These are phyloP conservation scores for Aphodius granarius DNA, from an alignment of 2,888 invertebrate genomes.

Conservation along the genomic window DNA sequence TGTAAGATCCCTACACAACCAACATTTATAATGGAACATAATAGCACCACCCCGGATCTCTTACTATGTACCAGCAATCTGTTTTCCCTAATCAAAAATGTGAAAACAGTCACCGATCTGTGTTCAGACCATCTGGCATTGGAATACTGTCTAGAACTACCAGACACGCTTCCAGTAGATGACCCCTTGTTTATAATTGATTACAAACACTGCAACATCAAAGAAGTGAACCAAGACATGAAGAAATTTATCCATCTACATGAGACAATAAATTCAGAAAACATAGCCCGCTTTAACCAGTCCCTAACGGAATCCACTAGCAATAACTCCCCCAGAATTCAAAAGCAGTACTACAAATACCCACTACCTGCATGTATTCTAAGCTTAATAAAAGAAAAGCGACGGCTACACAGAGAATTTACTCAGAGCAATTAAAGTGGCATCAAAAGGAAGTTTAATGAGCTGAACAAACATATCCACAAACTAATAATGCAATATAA, in stretches of 20 bases:
- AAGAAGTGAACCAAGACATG: no score
- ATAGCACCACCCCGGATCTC: constrained; percentile 9
- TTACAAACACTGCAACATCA: no score
- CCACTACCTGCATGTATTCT: neutral
- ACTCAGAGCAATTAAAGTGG: no score
- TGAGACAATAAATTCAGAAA: no score
- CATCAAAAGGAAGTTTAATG: no score
- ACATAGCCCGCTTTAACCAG: no score
- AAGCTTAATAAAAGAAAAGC: neutral
- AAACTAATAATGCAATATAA: no score
- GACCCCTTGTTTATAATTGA: no score
- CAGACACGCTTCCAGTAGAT: no score
- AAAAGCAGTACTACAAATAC: neutral
- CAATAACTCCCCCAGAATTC: neutral
- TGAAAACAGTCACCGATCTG: constrained; percentile 1
- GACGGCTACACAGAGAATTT: no score
- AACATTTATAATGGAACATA: neutral
- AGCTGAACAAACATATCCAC: no score
- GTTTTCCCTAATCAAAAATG: neutral
- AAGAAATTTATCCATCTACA: no score
- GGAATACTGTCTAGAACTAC: neutral
- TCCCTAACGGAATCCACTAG: neutral
- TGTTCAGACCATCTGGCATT: constrained; percentile 14
- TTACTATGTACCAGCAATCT: constrained; percentile 11
- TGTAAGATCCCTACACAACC: neutral